Percentiles rank a stretch among this genome's conserved stretches.
Evolutionary conservation across 2,888 invertebrate species (phyloP).

Genomic region (Leptopilina myrica): DNA sequence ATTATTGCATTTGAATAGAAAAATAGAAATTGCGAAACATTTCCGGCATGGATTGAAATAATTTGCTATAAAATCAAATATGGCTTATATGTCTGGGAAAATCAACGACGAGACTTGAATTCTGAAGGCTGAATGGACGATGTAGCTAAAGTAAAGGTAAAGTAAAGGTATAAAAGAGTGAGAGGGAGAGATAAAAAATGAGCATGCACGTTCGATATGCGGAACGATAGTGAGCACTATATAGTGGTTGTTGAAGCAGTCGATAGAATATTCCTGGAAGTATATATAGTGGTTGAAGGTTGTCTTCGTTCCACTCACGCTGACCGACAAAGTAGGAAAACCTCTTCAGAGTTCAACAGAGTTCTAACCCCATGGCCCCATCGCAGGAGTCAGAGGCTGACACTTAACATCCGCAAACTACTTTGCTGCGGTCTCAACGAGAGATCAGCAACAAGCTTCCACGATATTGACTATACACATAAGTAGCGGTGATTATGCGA

Average conservation of each 20-base stretch:
- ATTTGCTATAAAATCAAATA: not conserved
- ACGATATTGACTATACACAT: conserved; percentile 32
- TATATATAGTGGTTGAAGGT: not conserved
- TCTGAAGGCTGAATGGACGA: conserved; percentile 9
- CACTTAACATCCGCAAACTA: conserved; percentile 56
- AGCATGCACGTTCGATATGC: conserved; percentile 27
- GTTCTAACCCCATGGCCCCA: conserved; percentile 51
- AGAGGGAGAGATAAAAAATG: conserved; percentile 26
- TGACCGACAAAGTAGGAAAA: conserved; percentile 36
- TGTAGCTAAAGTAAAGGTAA: not conserved
- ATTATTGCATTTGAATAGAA: too few relatives aligned
- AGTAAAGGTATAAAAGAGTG: conserved; percentile 6
- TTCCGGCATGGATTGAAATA: not conserved
- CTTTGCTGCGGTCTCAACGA: conserved; percentile 49
- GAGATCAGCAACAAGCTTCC: conserved; percentile 50
- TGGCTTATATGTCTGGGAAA: not conserved
- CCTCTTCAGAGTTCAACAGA: conserved; percentile 50
- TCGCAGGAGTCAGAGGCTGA: conserved; percentile 48
- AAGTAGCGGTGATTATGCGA: conserved; percentile 37
- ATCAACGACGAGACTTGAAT: not conserved
- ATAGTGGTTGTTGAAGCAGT: not conserved
- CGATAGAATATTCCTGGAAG: conserved; percentile 33
- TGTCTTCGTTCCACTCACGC: conserved; percentile 19
- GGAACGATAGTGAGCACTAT: conserved; percentile 11
- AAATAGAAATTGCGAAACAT: too few relatives aligned